phyloP scores from a whole-genome alignment of 2,888 invertebrate genomes.

The Leucophenga montana region DNA sequence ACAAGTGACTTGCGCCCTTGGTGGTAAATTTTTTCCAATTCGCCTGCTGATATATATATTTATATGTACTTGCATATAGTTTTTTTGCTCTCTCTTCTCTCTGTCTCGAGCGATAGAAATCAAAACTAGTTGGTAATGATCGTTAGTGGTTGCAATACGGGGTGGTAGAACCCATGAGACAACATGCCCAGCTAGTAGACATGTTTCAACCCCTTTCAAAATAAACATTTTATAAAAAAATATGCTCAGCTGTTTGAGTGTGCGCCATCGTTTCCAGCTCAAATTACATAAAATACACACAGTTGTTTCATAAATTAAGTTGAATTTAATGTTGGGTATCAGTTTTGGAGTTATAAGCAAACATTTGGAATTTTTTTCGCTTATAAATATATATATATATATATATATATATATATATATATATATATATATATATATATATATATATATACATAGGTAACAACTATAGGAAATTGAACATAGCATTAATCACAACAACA shows the following conservation, averaged over 20 bases:
- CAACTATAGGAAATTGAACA: too few species aligned
- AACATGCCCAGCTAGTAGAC: too few species aligned
- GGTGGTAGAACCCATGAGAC: neutral
- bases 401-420: too few species aligned
- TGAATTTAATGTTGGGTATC: neutral
- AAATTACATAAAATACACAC: slow-evolving; percentile 13
- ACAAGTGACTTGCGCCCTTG: slow-evolving; percentile 27
- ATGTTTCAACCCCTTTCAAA: slow-evolving; percentile 45
- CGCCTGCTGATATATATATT: slow-evolving; percentile 43
- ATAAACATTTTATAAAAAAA: neutral
- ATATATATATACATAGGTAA: too few species aligned
- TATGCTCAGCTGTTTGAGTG: slow-evolving; percentile 24
- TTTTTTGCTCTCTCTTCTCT: slow-evolving; percentile 31
- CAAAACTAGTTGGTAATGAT: slow-evolving; percentile 47
- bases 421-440: too few species aligned
- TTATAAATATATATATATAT: too few species aligned
- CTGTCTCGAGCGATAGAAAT: slow-evolving; percentile 21
- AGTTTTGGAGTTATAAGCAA: neutral
- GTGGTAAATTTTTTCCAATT: slow-evolving; percentile 47
- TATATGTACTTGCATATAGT: slow-evolving; percentile 10
- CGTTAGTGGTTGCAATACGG: slow-evolving; percentile 32
- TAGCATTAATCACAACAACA: too few species aligned
- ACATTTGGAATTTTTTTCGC: too few species aligned
- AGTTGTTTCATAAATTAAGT: slow-evolving; percentile 13
- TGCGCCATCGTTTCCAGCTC: neutral